A percentile compares a stretch with the other conserved stretches of the same genome.
phyloP scores from a whole-genome alignment of 2,113 vertebrate genomes.

The Ceyx cyanopectus region DNA sequence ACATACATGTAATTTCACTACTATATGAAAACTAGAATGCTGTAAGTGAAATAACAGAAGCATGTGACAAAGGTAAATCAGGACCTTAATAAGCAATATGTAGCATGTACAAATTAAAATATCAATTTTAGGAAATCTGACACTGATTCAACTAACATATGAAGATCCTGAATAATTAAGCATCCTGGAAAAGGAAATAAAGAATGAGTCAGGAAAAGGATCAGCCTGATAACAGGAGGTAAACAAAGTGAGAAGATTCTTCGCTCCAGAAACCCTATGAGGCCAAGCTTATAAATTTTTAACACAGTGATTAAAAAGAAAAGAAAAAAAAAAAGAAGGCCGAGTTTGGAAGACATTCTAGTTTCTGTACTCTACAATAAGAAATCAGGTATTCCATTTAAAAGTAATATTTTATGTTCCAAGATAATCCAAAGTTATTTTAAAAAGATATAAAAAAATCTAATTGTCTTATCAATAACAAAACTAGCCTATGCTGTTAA shows the following conservation, averaged over 20 bases:
- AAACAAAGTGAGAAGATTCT: background rate
- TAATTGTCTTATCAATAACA: background rate
- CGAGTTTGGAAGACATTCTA: background rate
- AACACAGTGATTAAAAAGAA: background rate
- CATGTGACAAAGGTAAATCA: background rate
- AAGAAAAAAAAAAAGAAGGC: background rate
- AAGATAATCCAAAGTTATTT: background rate
- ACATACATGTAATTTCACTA: background rate
- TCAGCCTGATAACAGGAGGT: background rate
- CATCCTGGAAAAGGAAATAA: constrained; percentile 32
- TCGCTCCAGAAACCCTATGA: background rate
- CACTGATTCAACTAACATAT: background rate
- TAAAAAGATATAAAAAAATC: background rate
- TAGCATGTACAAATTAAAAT: background rate
- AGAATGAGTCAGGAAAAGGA: background rate
- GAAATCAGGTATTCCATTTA: background rate
- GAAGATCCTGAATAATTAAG: background rate
- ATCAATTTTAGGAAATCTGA: background rate
- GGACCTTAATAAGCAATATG: background rate
- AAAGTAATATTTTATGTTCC: background rate
- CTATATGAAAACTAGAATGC: background rate
- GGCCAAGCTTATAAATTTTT: constrained; percentile 40
- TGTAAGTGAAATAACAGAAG: background rate
- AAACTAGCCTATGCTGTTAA: background rate
- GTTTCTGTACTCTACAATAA: background rate